These are phyloP conservation scores for Malurus splendens DNA, from an alignment of 2,797 vertebrate species.

Conservation along the genomic window DNA sequence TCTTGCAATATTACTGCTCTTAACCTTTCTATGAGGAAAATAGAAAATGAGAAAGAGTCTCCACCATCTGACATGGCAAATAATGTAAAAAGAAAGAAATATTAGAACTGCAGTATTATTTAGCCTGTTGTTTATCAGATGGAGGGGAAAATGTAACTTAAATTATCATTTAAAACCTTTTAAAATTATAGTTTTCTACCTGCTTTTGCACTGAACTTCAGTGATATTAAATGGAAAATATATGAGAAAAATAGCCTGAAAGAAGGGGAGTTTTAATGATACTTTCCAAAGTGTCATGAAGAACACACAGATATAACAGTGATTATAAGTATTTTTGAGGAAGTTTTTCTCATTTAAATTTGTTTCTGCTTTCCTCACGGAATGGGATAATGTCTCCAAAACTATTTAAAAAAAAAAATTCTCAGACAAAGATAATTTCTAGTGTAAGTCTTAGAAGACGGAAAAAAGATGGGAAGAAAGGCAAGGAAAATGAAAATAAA, in stretches of 20 bases:
- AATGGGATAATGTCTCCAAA: conserved; percentile 54
- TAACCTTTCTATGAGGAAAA: neutral
- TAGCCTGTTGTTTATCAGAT: neutral
- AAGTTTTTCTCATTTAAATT: conserved; percentile 48
- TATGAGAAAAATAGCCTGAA: conserved; percentile 4
- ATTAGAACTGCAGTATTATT: neutral
- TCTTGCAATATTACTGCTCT: neutral
- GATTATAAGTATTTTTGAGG: conserved; percentile 54
- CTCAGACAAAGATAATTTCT: conserved; percentile 34
- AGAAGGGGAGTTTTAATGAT: neutral
- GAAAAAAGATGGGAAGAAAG: neutral
- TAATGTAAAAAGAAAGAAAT: neutral
- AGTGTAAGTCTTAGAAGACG: conserved; percentile 18
- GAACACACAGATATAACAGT: conserved; percentile 53
- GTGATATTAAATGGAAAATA: conserved; percentile 20
- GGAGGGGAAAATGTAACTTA: neutral
- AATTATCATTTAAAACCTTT: neutral
- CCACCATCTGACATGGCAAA: neutral
- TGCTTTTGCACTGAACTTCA: conserved; percentile 10
- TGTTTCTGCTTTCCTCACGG: conserved; percentile 54
- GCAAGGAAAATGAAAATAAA: conserved; percentile 25
- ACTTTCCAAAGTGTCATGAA: conserved; percentile 35
- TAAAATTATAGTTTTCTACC: neutral
- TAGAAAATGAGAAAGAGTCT: neutral
- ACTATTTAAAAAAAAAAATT: too few species aligned